Percentiles rank a stretch among this genome's conserved stretches.
Conservation (phyloP, 1,140 invertebrate genomes). For the Nebria ingens region DNA sequence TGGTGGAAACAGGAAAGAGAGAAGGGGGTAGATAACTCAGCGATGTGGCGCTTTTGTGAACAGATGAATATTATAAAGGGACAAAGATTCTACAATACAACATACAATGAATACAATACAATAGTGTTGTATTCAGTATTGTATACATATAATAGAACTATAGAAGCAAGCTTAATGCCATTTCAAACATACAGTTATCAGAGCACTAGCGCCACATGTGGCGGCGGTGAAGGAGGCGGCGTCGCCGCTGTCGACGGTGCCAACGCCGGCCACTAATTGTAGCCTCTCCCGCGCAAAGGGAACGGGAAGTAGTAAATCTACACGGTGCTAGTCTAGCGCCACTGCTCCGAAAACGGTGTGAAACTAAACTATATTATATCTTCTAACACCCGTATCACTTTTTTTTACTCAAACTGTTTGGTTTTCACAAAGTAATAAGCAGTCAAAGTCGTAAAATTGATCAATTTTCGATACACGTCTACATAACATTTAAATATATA, state of each 20-base stretch:
- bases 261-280: constrained; percentile 22
- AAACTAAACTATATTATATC: no score
- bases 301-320: constrained; percentile 25
- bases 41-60: constrained; percentile 33
- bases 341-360: not conserved
- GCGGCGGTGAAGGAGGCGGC: constrained; percentile 7
- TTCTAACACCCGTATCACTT: no score
- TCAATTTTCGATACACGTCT: no score
- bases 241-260: constrained; percentile 15
- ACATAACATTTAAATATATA: no score
- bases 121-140: constrained; percentile 35
- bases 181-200: constrained; percentile 35
- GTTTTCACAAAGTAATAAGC: no score
- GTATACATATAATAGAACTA: constrained; percentile 37
- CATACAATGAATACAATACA: constrained; percentile 33
- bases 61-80: constrained; percentile 37
- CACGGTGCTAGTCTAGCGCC: no score
- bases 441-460: no score
- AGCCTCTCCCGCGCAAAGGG: constrained; percentile 18
- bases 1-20: constrained; percentile 4
- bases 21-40: constrained; percentile 28
- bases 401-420: no score
- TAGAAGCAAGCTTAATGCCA: constrained; percentile 37
- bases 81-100: constrained; percentile 36
- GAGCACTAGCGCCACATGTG: constrained; percentile 13